Evolutionary conservation across 2,888 invertebrate genomes (phyloP), one percentile per base, ranked within the genome.

Genomic region (Anoplius nigerrimus): DNA sequence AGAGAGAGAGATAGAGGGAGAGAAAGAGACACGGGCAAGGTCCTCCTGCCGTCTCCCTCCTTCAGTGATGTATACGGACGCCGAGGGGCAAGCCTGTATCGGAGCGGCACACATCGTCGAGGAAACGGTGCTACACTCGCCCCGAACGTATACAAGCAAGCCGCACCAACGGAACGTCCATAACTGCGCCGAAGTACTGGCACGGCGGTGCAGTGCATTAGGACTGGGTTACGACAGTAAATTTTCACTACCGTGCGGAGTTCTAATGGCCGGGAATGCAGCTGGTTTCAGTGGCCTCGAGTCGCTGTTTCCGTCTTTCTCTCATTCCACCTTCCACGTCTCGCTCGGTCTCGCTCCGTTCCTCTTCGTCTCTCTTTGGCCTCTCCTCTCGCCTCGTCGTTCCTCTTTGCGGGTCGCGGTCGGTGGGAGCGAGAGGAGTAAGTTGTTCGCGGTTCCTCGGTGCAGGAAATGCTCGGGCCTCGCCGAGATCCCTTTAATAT

Each of bases 261-360:
- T 86, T 88, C 86, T 87, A 88, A 87, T 87, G 86, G 87, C 82
- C 83, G 86, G 83, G 87, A 87, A 87, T 87, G 87, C 87, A 87
- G 87, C 85, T 86, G 87, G 84, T 87, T 86, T 86, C 86, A 85
- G 83, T 84, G 85, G 85, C 86, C 86, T 83, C 84, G 78, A 80
- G 74, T 42, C 18, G 64, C 78, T 72, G 69, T 78, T 71, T 76
- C 71, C 70, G 70, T 74, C 67, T 48, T 48, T 48, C 48, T 48
- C 46, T 46, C 45, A 46, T 66, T 62, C 66, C 51, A 42, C 52
- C 66, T 60, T 21, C 63, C 53, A 18, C 27, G 48, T 45, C 24
- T 48, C 51, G 1, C 34, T 46, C 56, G 55, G 43, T 54, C 51
- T 60, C 53, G 58, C 46, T 45, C 15, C 53, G 52, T 53, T n/a